Percentiles rank a stretch among this genome's conserved stretches.
phyloP scores from a whole-genome alignment of 2,888 invertebrate genomes.

The Orthosia incerta region DNA sequence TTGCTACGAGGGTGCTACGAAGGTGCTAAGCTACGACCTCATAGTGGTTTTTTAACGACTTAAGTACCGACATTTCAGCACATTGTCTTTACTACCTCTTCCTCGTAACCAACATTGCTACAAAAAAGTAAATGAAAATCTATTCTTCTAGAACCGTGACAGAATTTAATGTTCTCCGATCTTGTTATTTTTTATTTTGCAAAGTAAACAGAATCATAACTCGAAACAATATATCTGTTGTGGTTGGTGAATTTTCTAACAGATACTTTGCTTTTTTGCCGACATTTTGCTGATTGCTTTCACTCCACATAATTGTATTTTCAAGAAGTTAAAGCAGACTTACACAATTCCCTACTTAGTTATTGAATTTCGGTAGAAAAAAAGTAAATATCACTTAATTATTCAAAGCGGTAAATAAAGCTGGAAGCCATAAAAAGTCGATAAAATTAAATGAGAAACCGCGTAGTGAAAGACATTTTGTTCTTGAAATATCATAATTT shows the following conservation, averaged over 20 bases:
- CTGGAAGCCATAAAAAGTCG: slow-evolving; percentile 22
- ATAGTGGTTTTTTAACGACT: slow-evolving; percentile 33
- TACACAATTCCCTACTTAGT: slow-evolving; percentile 3
- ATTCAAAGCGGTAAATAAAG: slow-evolving; percentile 23
- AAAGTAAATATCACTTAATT: slow-evolving; percentile 1
- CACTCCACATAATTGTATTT: slow-evolving; percentile 18
- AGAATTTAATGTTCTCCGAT: not conserved
- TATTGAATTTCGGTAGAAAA: slow-evolving; percentile 6
- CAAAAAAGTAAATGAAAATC: slow-evolving; percentile 19
- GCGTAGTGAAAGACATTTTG: slow-evolving; percentile 7
- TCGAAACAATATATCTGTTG: slow-evolving; percentile 20
- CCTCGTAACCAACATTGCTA: slow-evolving; percentile 17
- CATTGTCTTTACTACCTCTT: slow-evolving; percentile 21
- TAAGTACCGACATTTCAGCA: slow-evolving; percentile 27
- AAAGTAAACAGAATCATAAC: slow-evolving; percentile 5
- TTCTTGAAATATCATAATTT: slow-evolving; percentile 22
- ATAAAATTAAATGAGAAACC: slow-evolving; percentile 21
- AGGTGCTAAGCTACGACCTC: slow-evolving; percentile 22
- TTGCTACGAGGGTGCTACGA: slow-evolving; percentile 26
- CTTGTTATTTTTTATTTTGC: not conserved
- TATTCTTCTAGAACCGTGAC: slow-evolving; percentile 7
- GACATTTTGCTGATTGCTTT: slow-evolving; percentile 12
- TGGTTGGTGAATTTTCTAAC: not conserved
- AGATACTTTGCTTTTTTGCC: not conserved
- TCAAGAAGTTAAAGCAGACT: not conserved